Evolutionary conservation across 2,113 vertebrate species (phyloP).

Genomic region (Charadrius vociferus): DNA sequence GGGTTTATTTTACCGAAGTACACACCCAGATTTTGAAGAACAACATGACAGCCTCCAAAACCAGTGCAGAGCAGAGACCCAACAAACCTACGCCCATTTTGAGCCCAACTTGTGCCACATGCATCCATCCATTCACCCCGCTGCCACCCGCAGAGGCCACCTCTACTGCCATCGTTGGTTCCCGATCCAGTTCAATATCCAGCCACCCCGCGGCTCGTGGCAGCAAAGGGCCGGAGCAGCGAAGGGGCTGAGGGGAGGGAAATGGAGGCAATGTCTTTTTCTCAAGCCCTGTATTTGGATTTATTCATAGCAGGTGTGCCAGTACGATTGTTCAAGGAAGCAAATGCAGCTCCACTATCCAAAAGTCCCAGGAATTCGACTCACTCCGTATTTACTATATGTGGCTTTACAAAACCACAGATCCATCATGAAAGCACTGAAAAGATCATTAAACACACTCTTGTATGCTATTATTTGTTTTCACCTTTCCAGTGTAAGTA

Average conservation of each 20-base stretch:
- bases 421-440: background rate
- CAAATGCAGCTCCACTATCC: background rate
- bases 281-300: background rate
- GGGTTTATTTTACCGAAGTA: background rate
- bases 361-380: background rate
- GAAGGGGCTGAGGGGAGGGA: background rate
- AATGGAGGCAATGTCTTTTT: background rate
- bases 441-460: background rate
- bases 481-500: background rate
- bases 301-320: background rate
- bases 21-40: background rate
- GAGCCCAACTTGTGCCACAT: background rate
- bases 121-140: background rate
- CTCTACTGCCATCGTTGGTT: background rate
- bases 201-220: background rate
- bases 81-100: background rate
- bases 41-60: background rate
- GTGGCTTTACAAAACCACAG: background rate
- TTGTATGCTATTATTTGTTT: background rate
- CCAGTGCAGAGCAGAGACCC: background rate
- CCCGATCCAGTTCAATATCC: background rate
- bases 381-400: background rate
- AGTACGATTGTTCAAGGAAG: background rate
- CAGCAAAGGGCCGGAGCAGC: background rate
- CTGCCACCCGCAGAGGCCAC: background rate